Evolutionary conservation across 1,140 invertebrate genomes (phyloP).

Genomic region (Spodoptera frugiperda): DNA sequence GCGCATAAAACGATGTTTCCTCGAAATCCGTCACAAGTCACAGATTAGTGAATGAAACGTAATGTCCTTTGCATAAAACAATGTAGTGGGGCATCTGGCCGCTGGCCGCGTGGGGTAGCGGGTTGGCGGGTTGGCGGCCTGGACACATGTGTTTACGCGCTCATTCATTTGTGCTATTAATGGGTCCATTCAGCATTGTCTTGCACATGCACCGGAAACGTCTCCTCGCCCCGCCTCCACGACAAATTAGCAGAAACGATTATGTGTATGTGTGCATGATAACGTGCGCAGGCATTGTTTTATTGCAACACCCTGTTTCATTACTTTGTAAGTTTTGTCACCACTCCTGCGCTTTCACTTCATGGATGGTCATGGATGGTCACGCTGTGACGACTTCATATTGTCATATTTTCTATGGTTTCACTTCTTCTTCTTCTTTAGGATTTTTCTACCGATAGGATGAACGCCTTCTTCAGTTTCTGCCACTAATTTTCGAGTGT

Average conservation of each 20-base stretch:
- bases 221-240: conserved; percentile 58
- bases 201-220: conserved; percentile 82
- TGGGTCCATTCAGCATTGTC: conserved; percentile 83
- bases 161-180: conserved; percentile 83
- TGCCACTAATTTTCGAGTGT: too few species aligned
- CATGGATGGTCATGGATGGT: too few species aligned
- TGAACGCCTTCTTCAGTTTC: too few species aligned
- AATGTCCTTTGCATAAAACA: conserved; percentile 78
- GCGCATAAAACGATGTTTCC: conserved; percentile 65
- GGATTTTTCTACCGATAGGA: too few species aligned
- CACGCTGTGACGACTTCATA: not conserved
- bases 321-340: not conserved
- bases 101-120: conserved; percentile 64
- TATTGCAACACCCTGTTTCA: conserved; percentile 20
- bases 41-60: conserved; percentile 67
- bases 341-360: not conserved
- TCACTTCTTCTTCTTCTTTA: too few species aligned
- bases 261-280: conserved; percentile 52
- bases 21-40: conserved; percentile 64
- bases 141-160: conserved; percentile 79
- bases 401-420: not conserved
- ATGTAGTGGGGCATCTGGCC: conserved; percentile 69
- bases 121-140: conserved; percentile 54
- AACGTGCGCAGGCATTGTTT: conserved; percentile 30
- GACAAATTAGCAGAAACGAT: conserved; percentile 80